phyloP scores from a whole-genome alignment of 1,140 invertebrate genomes.

The Drosophila mayri region DNA sequence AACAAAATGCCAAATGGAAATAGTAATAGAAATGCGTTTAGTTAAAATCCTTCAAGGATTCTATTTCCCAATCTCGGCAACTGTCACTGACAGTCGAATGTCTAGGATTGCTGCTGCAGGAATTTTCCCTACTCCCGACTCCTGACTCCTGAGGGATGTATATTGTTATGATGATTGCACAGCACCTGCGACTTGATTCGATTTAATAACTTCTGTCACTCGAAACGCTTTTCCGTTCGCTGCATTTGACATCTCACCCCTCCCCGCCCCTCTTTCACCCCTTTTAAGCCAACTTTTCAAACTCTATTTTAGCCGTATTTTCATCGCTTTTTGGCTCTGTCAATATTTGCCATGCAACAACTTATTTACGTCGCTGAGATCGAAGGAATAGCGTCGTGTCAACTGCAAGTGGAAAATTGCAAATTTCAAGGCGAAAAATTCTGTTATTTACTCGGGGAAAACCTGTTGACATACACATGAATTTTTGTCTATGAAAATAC shows the following conservation, averaged over 20 bases:
- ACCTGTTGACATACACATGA: not conserved
- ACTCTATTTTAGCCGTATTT: not conserved
- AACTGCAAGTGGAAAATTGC: slow-evolving; percentile 22
- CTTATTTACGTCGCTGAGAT: slow-evolving; percentile 1
- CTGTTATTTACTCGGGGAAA: not conserved
- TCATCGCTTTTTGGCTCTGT: not conserved
- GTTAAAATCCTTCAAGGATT: slow-evolving; percentile 30
- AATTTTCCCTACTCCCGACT: not conserved
- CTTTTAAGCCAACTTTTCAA: not conserved
- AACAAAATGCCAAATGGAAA: slow-evolving; percentile 66
- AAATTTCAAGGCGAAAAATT: not conserved
- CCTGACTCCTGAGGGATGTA: not conserved
- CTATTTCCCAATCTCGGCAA: slow-evolving; percentile 5
- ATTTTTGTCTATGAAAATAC: not conserved
- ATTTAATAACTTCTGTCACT: slow-evolving; percentile 78
- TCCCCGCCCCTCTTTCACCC: not conserved
- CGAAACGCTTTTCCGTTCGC: slow-evolving; percentile 8
- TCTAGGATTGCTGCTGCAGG: not conserved
- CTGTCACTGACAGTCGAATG: slow-evolving; percentile 45
- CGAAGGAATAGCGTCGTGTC: slow-evolving; percentile 12
- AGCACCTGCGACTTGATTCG: slow-evolving; percentile 71
- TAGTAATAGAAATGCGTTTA: slow-evolving; percentile 65
- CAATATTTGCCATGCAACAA: slow-evolving; percentile 32
- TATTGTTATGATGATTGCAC: slow-evolving; percentile 76
- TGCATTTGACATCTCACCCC: slow-evolving; percentile 19